phyloP scores from a whole-genome alignment of 2,888 invertebrate genomes.

The Emmelina monodactyla region DNA sequence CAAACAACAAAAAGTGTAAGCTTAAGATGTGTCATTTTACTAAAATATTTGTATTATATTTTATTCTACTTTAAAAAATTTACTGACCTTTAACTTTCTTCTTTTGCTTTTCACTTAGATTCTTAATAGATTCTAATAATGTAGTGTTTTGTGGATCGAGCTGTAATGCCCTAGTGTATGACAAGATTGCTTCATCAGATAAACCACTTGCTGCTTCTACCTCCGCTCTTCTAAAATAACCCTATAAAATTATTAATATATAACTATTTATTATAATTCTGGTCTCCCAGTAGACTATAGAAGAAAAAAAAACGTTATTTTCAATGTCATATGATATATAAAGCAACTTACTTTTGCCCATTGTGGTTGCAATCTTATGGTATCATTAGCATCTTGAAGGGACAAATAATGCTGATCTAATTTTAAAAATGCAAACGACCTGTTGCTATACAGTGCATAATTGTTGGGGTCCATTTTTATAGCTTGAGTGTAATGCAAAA shows the following conservation, averaged over 20 bases:
- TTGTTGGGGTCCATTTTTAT: conserved; percentile 77
- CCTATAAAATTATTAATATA: conserved; percentile 38
- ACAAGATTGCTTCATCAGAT: conserved; percentile 72
- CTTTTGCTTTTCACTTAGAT: conserved; percentile 63
- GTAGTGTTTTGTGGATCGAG: conserved; percentile 72
- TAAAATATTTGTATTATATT: no score
- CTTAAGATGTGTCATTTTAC: no score
- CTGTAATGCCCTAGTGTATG: conserved; percentile 72
- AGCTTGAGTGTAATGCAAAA: conserved; percentile 81
- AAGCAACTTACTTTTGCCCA: conserved; percentile 82
- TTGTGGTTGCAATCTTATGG: conserved; percentile 75
- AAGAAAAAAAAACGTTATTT: no score
- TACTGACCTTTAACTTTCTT: conserved; percentile 67
- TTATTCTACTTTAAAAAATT: no score
- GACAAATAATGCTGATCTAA: conserved; percentile 79
- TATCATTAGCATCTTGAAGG: conserved; percentile 79
- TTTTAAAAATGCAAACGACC: conserved; percentile 81
- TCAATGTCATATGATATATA: no score
- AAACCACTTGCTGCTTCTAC: conserved; percentile 74
- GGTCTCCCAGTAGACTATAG: no score
- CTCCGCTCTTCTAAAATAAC: conserved; percentile 77
- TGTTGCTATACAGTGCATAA: conserved; percentile 77
- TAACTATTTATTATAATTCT: background rate
- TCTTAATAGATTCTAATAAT: conserved; percentile 69
- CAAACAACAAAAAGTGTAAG: conserved; percentile 6